A percentile compares a stretch with the other conserved stretches of the same genome.
Evolutionary conservation across 2,888 invertebrate species (phyloP).

Genomic region (Mimachlamys varia): DNA sequence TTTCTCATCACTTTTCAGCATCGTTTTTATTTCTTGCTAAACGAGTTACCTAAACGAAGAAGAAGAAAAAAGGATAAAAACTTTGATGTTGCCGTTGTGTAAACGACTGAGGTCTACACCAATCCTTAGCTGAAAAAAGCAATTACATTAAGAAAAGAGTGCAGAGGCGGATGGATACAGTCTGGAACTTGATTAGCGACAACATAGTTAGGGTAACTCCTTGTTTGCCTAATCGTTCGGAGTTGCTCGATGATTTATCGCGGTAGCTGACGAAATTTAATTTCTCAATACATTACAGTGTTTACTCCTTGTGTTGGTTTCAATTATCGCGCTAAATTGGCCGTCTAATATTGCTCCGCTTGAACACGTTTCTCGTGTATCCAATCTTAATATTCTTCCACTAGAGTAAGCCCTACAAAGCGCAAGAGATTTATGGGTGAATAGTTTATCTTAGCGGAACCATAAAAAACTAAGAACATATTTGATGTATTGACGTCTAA

Average conservation of each 20-base stretch:
- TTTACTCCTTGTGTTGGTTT: neutral
- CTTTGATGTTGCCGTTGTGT: neutral
- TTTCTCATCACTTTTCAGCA: neutral
- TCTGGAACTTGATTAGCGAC: neutral
- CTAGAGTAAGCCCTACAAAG: neutral
- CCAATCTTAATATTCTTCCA: slow-evolving; percentile 8
- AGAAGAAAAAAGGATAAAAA: neutral
- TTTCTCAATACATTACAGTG: neutral
- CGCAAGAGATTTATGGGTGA: neutral
- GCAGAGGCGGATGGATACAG: neutral
- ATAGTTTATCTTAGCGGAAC: neutral
- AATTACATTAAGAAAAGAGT: neutral
- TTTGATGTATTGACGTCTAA: neutral
- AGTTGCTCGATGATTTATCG: slow-evolving; percentile 1
- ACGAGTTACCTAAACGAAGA: neutral
- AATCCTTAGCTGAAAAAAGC: neutral
- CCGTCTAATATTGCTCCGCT: neutral
- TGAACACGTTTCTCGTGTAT: neutral
- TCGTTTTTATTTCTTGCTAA: neutral
- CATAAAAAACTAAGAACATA: neutral
- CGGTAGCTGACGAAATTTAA: neutral
- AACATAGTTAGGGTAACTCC: neutral
- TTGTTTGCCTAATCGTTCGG: neutral
- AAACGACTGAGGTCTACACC: neutral
- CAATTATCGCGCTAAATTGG: slow-evolving; percentile 21